phyloP scores from a whole-genome alignment of 2,888 invertebrate species.

The Agrypnus murinus region DNA sequence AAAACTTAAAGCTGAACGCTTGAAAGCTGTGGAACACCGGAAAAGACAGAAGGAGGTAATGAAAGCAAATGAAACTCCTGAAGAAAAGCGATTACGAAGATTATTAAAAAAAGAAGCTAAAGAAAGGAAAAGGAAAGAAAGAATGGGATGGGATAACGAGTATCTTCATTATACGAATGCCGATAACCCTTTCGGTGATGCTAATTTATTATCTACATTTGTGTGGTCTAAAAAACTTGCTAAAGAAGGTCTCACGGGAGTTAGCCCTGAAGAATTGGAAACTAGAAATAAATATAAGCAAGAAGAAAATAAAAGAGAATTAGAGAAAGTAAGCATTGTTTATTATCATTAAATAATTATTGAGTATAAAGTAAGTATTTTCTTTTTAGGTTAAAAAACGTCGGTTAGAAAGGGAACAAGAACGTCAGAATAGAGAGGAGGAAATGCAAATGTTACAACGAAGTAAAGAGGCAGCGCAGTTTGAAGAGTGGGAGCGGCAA shows the following conservation, averaged over 20 bases:
- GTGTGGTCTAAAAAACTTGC: slow-evolving; percentile 98
- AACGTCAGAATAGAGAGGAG: slow-evolving; percentile 87
- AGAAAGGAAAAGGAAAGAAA: slow-evolving; percentile 88
- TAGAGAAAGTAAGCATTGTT: slow-evolving; percentile 86
- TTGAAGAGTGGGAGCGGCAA: slow-evolving; percentile 95
- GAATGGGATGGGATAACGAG: slow-evolving; percentile 98
- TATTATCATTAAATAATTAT: background rate
- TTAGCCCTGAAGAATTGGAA: slow-evolving; percentile 87
- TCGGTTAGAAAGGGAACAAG: slow-evolving; percentile 90
- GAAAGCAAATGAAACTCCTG: slow-evolving; percentile 95
- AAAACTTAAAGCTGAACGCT: slow-evolving; percentile 82
- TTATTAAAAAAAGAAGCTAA: slow-evolving; percentile 94
- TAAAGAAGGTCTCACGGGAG: slow-evolving; percentile 90
- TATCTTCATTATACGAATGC: slow-evolving; percentile 97
- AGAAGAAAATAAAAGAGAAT: slow-evolving; percentile 91
- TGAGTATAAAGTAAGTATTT: background rate
- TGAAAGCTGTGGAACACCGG: slow-evolving; percentile 78
- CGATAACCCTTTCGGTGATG: slow-evolving; percentile 99
- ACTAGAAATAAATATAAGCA: slow-evolving; percentile 89
- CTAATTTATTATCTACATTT: slow-evolving; percentile 94
- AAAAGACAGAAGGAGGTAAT: slow-evolving; percentile 81
- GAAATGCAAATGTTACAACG: slow-evolving; percentile 90
- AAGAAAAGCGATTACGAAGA: slow-evolving; percentile 89
- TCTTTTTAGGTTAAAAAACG: slow-evolving; percentile 85
- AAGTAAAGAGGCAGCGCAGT: slow-evolving; percentile 92